Base-by-base conservation (phyloP, 35 echinoderm and acorn worm genomes). In the Stichopus chloronotus region DNA sequence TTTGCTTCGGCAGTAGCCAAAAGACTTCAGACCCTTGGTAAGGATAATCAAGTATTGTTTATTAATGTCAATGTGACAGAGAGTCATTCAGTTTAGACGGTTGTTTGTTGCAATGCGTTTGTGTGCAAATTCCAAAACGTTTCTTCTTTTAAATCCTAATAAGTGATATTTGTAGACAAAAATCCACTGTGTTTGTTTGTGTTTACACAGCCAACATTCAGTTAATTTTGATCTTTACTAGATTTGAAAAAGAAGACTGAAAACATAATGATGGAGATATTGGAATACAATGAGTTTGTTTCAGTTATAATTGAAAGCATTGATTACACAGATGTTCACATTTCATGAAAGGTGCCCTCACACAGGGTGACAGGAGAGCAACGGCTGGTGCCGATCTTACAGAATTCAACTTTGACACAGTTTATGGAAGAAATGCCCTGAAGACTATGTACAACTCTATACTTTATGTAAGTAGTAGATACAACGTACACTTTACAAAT, bases 341-440 rank as follows among this genome's bases (percentile, higher is more conserved):
- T 86, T 88, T 52, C 43, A 16, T 87, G 17, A 52, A 19, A 96
- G 96, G 96, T 84, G 96, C 96, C 30, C 85, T 98, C 7, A 98
- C 96, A 7, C 94, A 98, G 56, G 96, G 96, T 89, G 96, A 98
- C 58, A 65, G 96, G 52, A 81, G 96, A 22, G 96, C 96, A 23
- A 94, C 96, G 4, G 74, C 94, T 17, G 96, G 96, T 71, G 94
- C 96, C 53, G 96, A 98, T 65, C 94, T 98, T 21, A 94, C 94
- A 16, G 87, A 98, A 92, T 98, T 98, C 78, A 98, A 98, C 89
- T 95, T 98, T 94, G 96, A 98, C 72, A 98, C 96, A 19, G 86
- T 80, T 5, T 98, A 98, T 74, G 96, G 96, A 6, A 92, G 96
- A 9, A 87, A 81, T 88, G 96, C 92, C 5, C 85, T 98, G 7